Conservation (phyloP, 2,797 vertebrate species). For the Eidolon dupreanum region DNA sequence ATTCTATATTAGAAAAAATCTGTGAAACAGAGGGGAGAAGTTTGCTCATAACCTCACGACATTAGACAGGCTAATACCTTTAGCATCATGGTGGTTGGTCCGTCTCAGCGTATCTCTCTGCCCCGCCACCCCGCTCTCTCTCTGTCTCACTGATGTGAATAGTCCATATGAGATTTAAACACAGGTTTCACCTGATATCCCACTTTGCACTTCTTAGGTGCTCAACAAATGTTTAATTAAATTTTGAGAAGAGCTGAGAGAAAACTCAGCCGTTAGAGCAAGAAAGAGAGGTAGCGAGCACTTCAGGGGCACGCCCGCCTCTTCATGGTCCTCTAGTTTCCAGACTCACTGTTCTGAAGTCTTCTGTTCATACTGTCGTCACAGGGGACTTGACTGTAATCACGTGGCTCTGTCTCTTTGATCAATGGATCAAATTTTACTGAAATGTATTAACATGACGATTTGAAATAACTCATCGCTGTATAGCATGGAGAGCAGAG, state of each 20-base stretch:
- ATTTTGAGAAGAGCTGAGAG: not conserved
- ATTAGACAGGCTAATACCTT: not conserved
- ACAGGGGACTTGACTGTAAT: not conserved
- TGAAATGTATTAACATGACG: not conserved
- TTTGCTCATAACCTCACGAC: not conserved
- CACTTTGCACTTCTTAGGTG: not conserved
- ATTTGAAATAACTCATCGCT: not conserved
- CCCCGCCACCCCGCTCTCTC: no score
- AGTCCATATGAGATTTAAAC: not conserved
- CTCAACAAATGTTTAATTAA: not conserved
- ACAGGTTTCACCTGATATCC: not conserved
- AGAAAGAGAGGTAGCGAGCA: not conserved
- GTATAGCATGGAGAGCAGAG: not conserved
- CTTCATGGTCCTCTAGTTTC: accelerated
- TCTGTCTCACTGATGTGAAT: not conserved
- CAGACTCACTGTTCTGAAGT: not conserved
- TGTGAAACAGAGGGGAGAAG: not conserved
- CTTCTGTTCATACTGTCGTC: not conserved
- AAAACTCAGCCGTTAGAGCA: not conserved
- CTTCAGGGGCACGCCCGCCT: not conserved
- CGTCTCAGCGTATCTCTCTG: not conserved
- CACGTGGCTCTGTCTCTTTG: not conserved
- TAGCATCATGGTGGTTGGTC: accelerated
- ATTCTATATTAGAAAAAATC: not conserved
- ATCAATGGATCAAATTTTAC: not conserved